Base-by-base conservation (phyloP, 2,888 invertebrate species). In the Taenaris catops region DNA sequence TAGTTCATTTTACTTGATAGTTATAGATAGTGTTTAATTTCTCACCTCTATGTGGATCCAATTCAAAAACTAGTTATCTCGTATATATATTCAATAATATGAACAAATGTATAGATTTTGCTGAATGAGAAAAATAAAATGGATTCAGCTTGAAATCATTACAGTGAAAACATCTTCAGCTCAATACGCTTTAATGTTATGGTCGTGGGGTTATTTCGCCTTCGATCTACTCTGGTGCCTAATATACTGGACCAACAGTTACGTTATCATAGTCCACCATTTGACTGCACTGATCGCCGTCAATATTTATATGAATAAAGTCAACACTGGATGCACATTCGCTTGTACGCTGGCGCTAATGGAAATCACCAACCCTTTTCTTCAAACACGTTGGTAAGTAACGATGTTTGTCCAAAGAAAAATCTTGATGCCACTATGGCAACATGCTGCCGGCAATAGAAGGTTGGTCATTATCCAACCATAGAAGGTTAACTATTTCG, bases 171-270 rank as follows among this genome's bases (percentile, higher is more conserved):
- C 70, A 41, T 53, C 71, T 6, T 32, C 53, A n/a, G 51, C 48
- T 4, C 75, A 87, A 46, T 78, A 80, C 48, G 58, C 67, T 2
- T 59, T 90, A 12, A 79, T 91, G 76, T 53, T 86, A 1, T 79
- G 86, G 67, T 90, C 90, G 24, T 83, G 90, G 63, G 90, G 91
- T 8, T 91, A 91, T 66, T 91, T 91, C 58, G 72, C 89, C 0
- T 89, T 89, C 51, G 91, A 91, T 63, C 65, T 90, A 18, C 53
- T 80, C 5, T 91, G 91, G 91, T 89, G 89, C 53, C 47, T 89
- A 6, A 49, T 78, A 28, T 84, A 89, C 63, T 81, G 87, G 67
- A 71, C 78, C 0, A 81, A 88, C 40, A 76, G 80, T 17, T 49
- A 59, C 5, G 58, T 90, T 24, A 90, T 90, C 84, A 60, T 91